Evolutionary conservation across 2,113 vertebrate species (phyloP).

Genomic region (Melanerpes aurifrons): DNA sequence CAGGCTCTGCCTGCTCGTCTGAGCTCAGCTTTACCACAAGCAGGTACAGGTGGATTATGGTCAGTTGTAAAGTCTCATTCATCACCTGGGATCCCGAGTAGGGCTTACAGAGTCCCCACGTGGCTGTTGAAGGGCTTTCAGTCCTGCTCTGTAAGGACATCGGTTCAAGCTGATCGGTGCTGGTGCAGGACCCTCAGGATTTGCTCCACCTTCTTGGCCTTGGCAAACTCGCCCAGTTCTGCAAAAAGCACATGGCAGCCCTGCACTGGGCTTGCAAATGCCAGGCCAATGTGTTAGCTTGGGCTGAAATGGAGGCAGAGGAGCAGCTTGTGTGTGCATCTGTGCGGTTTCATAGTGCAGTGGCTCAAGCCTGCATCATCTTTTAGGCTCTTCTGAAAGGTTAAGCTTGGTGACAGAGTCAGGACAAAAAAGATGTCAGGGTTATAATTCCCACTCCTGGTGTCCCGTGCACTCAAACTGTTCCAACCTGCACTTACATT

Average conservation of each 20-base stretch:
- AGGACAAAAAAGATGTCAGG: not conserved
- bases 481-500: fast-evolving
- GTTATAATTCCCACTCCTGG: not conserved
- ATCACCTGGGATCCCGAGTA: not conserved
- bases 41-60: not conserved
- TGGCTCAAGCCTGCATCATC: not conserved
- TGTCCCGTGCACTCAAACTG: not conserved
- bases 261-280: not conserved
- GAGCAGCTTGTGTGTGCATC: not conserved
- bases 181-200: not conserved
- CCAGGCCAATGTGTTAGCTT: fast-evolving
- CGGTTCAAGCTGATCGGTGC: not conserved
- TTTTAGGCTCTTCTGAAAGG: not conserved
- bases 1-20: not conserved
- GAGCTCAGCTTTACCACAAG: not conserved
- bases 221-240: not conserved
- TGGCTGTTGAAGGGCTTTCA: fast-evolving
- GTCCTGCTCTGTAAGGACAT: fast-evolving
- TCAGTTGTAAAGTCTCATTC: not conserved
- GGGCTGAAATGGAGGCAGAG: not conserved
- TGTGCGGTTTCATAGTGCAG: fast-evolving
- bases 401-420: not conserved
- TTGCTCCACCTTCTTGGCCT: not conserved
- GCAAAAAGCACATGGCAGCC: not conserved
- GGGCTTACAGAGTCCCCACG: fast-evolving